Evolutionary conservation across 2,888 invertebrate species (phyloP), one percentile per base, ranked within the genome.

Genomic region (Noctua janthina): DNA sequence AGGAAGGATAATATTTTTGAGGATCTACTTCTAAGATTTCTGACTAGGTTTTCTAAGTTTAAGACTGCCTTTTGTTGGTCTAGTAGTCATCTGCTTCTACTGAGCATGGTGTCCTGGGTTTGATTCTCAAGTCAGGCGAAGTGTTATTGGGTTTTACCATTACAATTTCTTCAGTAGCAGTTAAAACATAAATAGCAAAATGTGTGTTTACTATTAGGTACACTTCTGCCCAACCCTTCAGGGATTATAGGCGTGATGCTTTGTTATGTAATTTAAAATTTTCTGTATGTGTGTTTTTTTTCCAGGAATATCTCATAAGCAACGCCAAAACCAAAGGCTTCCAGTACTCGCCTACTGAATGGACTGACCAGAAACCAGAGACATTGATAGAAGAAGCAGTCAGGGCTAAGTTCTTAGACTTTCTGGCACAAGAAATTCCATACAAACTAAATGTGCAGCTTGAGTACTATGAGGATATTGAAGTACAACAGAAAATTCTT

Each of bases 401-500:
- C 0, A 97, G 98, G 90, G 99, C 99, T 2, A 98, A 98, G 88
- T 97, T 99, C 66, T 94, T 99, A 81, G 99, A 99, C 92, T 97
- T 98, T 91, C 95, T 99, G 68, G 98, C 98, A 0, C 97, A 99
- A 88, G 99, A 99, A 96, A 97, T 99, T 68, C 99, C 99, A 0
- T 99, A 99, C 92, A 97, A 94, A 66, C 92, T 99, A 7, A 96
- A 97, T 82, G 97, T 98, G 13, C 91, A 96, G 73, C 92, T 99
- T 29, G 98, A 98, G 92, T 98, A 98, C 92, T 98, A 97, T 89
- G 97, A 98, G 87, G 95, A 97, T 43, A 92, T 93, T 74, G 96
- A 97, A 54, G 97, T 97, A 85, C 97, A 94, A 78, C 89, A 96
- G 71, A 95, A 94, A 91, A 93, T 96, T 11, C 76, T 94, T 4